These are phyloP conservation scores for Chelidonichthys spinosus DNA, from an alignment of 2,797 vertebrate species.

Conservation along the genomic window DNA sequence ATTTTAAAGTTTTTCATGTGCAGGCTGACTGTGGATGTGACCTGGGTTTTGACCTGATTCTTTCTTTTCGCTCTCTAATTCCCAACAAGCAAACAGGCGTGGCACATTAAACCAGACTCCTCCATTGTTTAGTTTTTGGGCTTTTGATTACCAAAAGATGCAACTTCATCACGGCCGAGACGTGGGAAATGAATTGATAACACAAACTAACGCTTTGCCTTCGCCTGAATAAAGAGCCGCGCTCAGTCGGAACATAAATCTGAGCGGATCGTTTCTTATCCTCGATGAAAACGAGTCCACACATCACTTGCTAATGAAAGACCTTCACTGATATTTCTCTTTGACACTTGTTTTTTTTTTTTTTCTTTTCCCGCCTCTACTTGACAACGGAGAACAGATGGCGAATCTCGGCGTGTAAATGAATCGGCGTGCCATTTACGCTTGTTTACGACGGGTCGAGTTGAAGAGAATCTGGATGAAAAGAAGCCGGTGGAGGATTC, in stretches of 20 bases:
- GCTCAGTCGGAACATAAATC: background rate
- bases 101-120: slow-evolving; percentile 12
- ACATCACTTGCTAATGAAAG: slow-evolving; percentile 30
- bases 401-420: background rate
- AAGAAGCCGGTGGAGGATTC: background rate
- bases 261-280: slow-evolving; percentile 5
- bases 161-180: background rate
- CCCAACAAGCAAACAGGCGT: background rate
- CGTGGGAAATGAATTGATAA: slow-evolving; percentile 10
- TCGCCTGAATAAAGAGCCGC: slow-evolving; percentile 5
- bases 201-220: slow-evolving; percentile 1
- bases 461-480: background rate
- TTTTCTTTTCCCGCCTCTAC: background rate
- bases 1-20: slow-evolving; percentile 50
- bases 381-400: slow-evolving; percentile 16
- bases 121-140: background rate
- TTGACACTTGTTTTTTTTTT: too few species aligned
- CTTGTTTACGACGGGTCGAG: background rate
- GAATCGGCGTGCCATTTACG: background rate
- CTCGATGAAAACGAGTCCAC: slow-evolving; percentile 19
- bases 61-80: background rate
- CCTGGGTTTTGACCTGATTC: slow-evolving; percentile 20
- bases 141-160: slow-evolving; percentile 16
- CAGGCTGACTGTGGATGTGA: slow-evolving; percentile 19
- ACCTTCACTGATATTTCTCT: background rate